Conservation (phyloP, 2,113 vertebrate species). For the Phaethornis superciliosus region DNA sequence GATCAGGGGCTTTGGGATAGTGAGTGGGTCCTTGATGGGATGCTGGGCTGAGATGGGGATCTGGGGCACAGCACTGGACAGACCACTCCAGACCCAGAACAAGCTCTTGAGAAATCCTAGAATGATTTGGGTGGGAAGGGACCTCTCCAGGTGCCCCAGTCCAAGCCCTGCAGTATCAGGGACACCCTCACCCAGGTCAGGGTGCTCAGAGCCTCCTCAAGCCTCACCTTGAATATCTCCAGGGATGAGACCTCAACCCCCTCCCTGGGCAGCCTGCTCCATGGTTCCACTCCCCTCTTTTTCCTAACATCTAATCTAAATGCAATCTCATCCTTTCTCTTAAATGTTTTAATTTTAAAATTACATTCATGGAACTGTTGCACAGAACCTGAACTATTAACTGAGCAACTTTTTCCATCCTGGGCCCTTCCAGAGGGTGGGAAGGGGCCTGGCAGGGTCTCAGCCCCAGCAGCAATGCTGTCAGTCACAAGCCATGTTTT, state of each 20-base stretch:
- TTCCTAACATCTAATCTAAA: neutral
- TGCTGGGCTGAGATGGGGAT: neutral
- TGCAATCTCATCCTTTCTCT: neutral
- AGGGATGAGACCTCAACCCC: no score
- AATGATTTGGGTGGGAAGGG: no score
- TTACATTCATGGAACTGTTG: neutral
- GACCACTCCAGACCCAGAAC: neutral
- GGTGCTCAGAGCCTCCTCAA: no score
- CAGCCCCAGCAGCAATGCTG: neutral
- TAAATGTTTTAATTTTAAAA: neutral
- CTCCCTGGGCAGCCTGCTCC: no score
- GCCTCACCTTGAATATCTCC: no score
- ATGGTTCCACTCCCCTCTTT: no score
- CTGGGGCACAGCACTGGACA: fast-evolving
- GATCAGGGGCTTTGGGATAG: neutral
- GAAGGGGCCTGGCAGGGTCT: neutral
- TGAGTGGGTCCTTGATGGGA: neutral
- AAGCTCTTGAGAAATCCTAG: neutral
- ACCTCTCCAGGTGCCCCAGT: no score
- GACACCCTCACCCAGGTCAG: no score
- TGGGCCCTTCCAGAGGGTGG: neutral
- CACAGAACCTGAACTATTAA: fast-evolving
- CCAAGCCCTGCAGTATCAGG: no score
- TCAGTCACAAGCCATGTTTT: neutral
- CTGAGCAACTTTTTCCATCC: neutral